Evolutionary conservation across 2,888 invertebrate genomes (phyloP).

Genomic region (Crioceris asparagi): DNA sequence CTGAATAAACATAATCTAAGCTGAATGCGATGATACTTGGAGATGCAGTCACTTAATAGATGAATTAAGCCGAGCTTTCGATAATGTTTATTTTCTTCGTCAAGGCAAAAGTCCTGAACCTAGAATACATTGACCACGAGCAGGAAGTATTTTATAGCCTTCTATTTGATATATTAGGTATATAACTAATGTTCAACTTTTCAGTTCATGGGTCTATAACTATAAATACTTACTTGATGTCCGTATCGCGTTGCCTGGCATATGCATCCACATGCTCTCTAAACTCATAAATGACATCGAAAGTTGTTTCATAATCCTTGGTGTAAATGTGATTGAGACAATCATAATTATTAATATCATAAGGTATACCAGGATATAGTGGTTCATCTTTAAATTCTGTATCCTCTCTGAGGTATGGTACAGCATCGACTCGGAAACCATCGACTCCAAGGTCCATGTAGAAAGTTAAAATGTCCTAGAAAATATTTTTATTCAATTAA

Average conservation of each 20-base stretch:
- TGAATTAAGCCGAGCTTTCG: too few species aligned
- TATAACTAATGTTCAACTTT: too few species aligned
- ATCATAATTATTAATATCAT: slow-evolving; percentile 44
- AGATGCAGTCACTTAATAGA: too few species aligned
- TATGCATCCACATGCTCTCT: slow-evolving; percentile 51
- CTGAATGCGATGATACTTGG: too few species aligned
- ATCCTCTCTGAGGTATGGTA: slow-evolving; percentile 42
- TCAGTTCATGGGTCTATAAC: background rate
- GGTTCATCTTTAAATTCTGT: slow-evolving; percentile 37
- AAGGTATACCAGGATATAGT: slow-evolving; percentile 26
- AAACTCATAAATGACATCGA: slow-evolving; percentile 56
- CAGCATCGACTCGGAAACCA: slow-evolving; percentile 78
- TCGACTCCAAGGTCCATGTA: slow-evolving; percentile 79
- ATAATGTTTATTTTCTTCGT: too few species aligned
- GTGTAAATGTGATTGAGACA: slow-evolving; percentile 56
- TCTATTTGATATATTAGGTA: too few species aligned
- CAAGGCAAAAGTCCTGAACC: too few species aligned
- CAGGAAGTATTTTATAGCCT: too few species aligned
- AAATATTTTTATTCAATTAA: too few species aligned
- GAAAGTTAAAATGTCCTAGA: slow-evolving; percentile 54
- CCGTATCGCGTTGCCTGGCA: slow-evolving; percentile 31
- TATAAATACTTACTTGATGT: slow-evolving; percentile 31
- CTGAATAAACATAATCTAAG: too few species aligned
- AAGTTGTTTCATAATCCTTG: slow-evolving; percentile 45
- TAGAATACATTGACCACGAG: too few species aligned